A percentile compares a stretch with the other conserved stretches of the same genome.
phyloP scores from a whole-genome alignment of 2,888 invertebrate genomes.

The Lasioglossum figueresi region DNA sequence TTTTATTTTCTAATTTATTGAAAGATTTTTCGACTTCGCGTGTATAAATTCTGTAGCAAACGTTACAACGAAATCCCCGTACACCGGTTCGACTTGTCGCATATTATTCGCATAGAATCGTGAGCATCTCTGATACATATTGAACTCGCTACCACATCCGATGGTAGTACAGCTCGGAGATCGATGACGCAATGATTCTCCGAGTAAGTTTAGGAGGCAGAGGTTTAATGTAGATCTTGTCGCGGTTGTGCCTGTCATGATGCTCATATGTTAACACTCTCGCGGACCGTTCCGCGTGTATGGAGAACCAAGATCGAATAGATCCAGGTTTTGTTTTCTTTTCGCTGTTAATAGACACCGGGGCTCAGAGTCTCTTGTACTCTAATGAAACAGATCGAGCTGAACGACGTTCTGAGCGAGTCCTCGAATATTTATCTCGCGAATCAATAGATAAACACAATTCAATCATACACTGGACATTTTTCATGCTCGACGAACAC shows the following conservation, averaged over 20 bases:
- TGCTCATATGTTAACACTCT: conserved; percentile 29
- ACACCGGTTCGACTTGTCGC: neutral
- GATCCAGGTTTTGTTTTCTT: conserved; percentile 10
- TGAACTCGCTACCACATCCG: too few species aligned
- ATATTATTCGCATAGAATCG: neutral
- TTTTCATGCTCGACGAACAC: neutral
- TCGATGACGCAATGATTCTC: conserved; percentile 24
- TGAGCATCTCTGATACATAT: neutral
- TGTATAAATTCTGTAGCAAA: neutral
- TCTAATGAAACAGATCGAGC: neutral
- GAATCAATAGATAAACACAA: neutral
- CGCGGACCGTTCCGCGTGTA: conserved; percentile 19
- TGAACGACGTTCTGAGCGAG: neutral
- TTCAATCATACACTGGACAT: neutral
- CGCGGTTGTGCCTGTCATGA: conserved; percentile 30
- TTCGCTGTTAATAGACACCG: conserved; percentile 8
- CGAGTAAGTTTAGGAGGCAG: conserved; percentile 34
- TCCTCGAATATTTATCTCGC: neutral
- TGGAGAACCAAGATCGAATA: conserved; percentile 21
- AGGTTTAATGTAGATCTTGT: conserved; percentile 47
- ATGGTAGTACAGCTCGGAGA: neutral
- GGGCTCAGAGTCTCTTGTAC: neutral
- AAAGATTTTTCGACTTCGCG: neutral
- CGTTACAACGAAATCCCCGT: neutral
- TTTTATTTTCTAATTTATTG: neutral